A percentile compares a stretch with the other conserved stretches of the same genome.
Evolutionary conservation across 2,888 invertebrate genomes (phyloP).

Genomic region (Tetragonula carbonaria): DNA sequence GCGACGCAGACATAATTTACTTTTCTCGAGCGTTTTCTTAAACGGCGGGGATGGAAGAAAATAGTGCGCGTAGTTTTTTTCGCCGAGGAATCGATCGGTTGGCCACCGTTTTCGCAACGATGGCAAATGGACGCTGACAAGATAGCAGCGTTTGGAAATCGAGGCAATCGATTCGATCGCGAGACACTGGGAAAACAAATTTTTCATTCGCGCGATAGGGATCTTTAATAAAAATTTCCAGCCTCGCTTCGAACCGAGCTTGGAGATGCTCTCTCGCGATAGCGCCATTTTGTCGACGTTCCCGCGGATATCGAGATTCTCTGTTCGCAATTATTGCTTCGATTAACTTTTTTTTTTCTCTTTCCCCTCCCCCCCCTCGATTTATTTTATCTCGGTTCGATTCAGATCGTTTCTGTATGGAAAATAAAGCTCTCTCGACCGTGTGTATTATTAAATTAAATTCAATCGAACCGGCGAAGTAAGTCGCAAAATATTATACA

Average conservation of each 20-base stretch:
- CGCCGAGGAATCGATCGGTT: conserved; percentile 9
- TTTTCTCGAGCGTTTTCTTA: neutral
- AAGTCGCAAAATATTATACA: too few species aligned
- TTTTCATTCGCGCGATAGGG: conserved; percentile 42
- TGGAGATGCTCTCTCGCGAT: neutral
- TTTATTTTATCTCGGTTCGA: too few species aligned
- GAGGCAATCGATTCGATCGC: conserved; percentile 45
- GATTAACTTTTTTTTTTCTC: too few species aligned
- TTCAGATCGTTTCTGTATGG: too few species aligned
- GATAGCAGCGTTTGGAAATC: conserved; percentile 7
- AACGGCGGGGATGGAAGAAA: neutral
- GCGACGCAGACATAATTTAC: neutral
- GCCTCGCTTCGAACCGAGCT: neutral
- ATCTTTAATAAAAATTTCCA: conserved; percentile 41
- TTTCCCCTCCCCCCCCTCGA: too few species aligned
- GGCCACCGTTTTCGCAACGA: conserved; percentile 20
- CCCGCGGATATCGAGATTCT: too few species aligned
- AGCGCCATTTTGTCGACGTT: neutral
- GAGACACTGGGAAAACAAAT: conserved; percentile 37
- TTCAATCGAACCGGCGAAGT: too few species aligned
- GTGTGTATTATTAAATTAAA: too few species aligned
- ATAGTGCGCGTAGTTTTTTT: neutral
- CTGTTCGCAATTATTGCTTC: too few species aligned
- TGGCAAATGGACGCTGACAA: conserved; percentile 44
- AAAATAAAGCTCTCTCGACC: too few species aligned